A percentile compares a stretch with the other conserved stretches of the same genome.
These are phyloP conservation scores for Tursiops truncatus DNA, from an alignment of 2,113 vertebrate species.

Conservation along the genomic window DNA sequence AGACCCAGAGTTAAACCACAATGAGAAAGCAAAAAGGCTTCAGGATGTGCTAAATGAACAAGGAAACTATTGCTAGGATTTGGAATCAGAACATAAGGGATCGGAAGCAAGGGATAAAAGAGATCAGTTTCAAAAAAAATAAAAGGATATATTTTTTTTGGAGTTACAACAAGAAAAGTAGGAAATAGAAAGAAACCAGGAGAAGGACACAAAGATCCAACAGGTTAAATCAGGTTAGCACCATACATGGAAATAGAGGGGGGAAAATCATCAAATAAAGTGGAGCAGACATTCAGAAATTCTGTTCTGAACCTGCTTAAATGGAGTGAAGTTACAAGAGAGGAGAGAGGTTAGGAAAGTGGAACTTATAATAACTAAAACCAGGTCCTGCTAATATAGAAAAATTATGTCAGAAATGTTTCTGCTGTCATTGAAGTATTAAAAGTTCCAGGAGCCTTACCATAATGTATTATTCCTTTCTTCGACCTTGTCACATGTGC, in stretches of 20 bases:
- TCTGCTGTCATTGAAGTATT: not conserved
- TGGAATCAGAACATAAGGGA: not conserved
- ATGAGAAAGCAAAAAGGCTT: not conserved
- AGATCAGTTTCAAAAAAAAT: slow-evolving; percentile 9
- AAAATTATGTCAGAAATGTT: not conserved
- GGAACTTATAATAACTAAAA: not conserved
- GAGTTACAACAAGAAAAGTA: not conserved
- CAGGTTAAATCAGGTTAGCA: not conserved
- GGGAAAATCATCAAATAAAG: not conserved
- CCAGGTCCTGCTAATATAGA: not conserved
- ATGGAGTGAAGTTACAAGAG: not conserved
- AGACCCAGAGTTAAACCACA: not conserved
- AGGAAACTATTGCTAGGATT: not conserved
- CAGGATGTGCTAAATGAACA: not conserved
- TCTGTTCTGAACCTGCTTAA: not conserved
- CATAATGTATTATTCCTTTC: not conserved
- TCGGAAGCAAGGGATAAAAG: not conserved
- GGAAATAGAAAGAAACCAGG: not conserved
- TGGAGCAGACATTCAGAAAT: not conserved
- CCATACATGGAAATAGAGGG: not conserved
- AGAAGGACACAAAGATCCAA: not conserved
- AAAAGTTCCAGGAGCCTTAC: not conserved
- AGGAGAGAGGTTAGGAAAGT: not conserved
- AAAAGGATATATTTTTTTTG: not conserved
- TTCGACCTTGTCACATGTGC: not conserved